Base-by-base conservation (phyloP, 2,113 vertebrate species). In the Cettia cetti region DNA sequence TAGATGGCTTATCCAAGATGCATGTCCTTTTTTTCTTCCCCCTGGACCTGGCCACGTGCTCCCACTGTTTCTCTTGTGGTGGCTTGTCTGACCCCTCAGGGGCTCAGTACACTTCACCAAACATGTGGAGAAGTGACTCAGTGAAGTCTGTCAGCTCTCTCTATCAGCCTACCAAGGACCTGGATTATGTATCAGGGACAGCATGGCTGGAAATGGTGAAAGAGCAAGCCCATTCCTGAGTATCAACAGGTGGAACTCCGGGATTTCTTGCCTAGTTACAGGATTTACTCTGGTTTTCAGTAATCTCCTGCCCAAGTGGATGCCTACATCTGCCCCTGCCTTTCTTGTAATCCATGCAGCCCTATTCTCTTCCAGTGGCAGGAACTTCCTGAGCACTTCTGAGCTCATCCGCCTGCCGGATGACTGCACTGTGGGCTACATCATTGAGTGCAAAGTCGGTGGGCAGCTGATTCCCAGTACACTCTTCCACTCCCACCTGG, bases 401-500 rank as follows among this genome's bases (percentile, higher is more conserved):
- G 98, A 98, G 11, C 97, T 93, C 52, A 99, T 99, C 95, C 98
- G 98, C 47, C 98, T 99, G 76, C 99, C 99, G 0, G 99, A 99
- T 0, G 99, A 99, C 97, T 99, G 99, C 86, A 99, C 99, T 0
- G 97, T 99, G 93, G 99, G 99, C n/a, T 99, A 99, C 93, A 99
- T 99, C 27, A 86, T 99, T 1, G 99, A 99, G 96, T 97, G 97
- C 86, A 97, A 98, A 83, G 97, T 99, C 1, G 98, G 98, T 0
- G 90, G 98, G 69, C 98, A 81, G 42, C 98, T 99, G 97, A 97
- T 98, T 70, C 98, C 98, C 95, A 98, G 97, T 18, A 53, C 93
- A 0, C 97, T 99, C 42, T 99, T 99, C 97, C 99, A 99, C 92
- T 99, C 99, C 4, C 99, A 99, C 96, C 97, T 99, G 97, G 99